These are phyloP conservation scores for Mormyrus proboscirostris DNA, from an alignment of 2,797 vertebrate genomes.

Conservation along the genomic window DNA sequence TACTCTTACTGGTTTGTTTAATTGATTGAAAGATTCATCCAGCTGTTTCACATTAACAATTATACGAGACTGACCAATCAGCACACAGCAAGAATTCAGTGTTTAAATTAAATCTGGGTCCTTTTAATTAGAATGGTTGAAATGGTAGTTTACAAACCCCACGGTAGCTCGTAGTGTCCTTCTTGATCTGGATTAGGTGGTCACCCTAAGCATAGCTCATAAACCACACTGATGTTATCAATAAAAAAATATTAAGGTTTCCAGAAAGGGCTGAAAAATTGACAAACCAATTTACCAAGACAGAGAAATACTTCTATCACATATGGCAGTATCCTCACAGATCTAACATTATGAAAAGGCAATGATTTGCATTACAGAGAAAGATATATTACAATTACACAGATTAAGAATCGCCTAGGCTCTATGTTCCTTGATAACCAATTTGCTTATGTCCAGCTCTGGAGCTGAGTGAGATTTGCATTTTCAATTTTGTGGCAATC, in stretches of 20 bases:
- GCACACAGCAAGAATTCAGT: no score
- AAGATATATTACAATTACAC: constrained; percentile 18
- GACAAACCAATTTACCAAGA: constrained; percentile 43
- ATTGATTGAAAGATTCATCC: no score
- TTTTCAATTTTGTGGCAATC: background rate
- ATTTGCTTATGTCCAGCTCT: background rate
- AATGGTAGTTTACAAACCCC: no score
- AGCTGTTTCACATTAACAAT: no score
- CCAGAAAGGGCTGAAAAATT: constrained; percentile 34
- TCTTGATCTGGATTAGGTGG: no score
- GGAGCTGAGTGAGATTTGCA: background rate
- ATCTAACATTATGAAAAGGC: constrained; percentile 25
- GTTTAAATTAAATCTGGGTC: no score
- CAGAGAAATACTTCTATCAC: constrained; percentile 43
- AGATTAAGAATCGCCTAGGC: constrained; percentile 14
- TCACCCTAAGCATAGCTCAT: background rate
- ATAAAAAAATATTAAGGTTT: constrained; percentile 17
- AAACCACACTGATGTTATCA: background rate
- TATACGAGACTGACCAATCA: no score
- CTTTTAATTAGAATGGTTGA: no score
- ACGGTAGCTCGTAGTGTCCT: no score
- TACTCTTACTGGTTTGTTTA: no score
- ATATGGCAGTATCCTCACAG: constrained; percentile 41
- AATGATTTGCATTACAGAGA: constrained; percentile 29
- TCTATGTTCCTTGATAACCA: background rate